Evolutionary conservation across 1,140 invertebrate species (phyloP).

Genomic region (Asobara japonica): DNA sequence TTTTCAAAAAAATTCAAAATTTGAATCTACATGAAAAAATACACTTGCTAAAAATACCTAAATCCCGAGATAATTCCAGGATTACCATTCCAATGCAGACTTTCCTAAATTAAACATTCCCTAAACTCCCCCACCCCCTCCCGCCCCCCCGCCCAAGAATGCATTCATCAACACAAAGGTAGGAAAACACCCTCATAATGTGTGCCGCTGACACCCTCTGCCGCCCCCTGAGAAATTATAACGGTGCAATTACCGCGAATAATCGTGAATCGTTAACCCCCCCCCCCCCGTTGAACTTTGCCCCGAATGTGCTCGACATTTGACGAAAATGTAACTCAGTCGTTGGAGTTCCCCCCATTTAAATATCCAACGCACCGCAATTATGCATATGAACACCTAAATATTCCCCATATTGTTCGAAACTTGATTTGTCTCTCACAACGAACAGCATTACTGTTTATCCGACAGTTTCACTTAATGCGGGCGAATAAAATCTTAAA

Average conservation of each 20-base stretch:
- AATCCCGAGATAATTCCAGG: neutral
- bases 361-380: neutral
- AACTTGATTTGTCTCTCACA: neutral
- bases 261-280: constrained; percentile 22
- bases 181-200: neutral
- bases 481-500: too few species aligned
- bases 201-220: neutral
- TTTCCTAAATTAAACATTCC: neutral
- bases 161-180: neutral
- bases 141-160: neutral
- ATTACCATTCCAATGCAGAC: too few species aligned
- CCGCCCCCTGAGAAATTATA: constrained; percentile 9
- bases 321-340: neutral
- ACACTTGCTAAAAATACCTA: too few species aligned
- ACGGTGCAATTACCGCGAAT: constrained; percentile 26
- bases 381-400: neutral
- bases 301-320: constrained; percentile 23
- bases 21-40: too few species aligned
- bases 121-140: neutral
- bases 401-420: neutral
- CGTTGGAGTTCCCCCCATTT: neutral
- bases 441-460: neutral
- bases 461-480: neutral
- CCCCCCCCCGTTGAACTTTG: constrained; percentile 21
- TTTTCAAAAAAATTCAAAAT: too few species aligned